Evolutionary conservation across 1,140 invertebrate genomes (phyloP).

Genomic region (Mycetomoellerius zeteki): DNA sequence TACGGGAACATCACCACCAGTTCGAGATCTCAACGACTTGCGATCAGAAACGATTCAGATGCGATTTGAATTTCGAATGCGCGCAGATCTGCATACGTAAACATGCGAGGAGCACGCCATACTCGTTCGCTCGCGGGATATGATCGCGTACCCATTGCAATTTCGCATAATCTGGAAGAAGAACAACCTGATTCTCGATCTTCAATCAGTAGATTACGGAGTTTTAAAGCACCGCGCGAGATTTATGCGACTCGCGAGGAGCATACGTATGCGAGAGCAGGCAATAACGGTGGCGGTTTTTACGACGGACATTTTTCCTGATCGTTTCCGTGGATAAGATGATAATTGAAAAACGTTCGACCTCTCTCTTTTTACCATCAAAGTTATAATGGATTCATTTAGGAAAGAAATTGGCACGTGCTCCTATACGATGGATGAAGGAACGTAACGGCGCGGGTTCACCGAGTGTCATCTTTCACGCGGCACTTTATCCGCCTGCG

Average conservation of each 20-base stretch:
- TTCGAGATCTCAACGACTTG: slow-evolving; percentile 61
- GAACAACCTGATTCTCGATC: slow-evolving; percentile 19
- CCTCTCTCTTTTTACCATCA: background rate
- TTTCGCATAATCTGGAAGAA: background rate
- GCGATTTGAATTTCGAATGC: slow-evolving; percentile 75
- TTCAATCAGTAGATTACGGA: slow-evolving; percentile 46
- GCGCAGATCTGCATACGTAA: slow-evolving; percentile 72
- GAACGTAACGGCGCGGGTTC: background rate
- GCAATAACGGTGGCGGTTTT: background rate
- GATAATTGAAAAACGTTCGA: slow-evolving; percentile 23
- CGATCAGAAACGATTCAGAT: slow-evolving; percentile 69
- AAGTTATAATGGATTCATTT: slow-evolving; percentile 39
- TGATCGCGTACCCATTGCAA: slow-evolving; percentile 30
- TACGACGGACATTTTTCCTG: background rate
- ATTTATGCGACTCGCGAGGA: slow-evolving; percentile 46
- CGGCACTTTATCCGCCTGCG: background rate
- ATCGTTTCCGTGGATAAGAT: background rate
- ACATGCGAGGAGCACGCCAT: slow-evolving; percentile 45
- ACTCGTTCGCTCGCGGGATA: slow-evolving; percentile 17
- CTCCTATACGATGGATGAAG: background rate
- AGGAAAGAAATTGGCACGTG: background rate
- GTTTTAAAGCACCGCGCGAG: slow-evolving; percentile 34
- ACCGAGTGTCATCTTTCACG: slow-evolving; percentile 1
- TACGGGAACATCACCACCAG: background rate
- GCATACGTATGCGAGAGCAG: background rate